A percentile compares a stretch with the other conserved stretches of the same genome.
Conservation (phyloP, 1,140 invertebrate species). For the Archivesica marissinica region DNA sequence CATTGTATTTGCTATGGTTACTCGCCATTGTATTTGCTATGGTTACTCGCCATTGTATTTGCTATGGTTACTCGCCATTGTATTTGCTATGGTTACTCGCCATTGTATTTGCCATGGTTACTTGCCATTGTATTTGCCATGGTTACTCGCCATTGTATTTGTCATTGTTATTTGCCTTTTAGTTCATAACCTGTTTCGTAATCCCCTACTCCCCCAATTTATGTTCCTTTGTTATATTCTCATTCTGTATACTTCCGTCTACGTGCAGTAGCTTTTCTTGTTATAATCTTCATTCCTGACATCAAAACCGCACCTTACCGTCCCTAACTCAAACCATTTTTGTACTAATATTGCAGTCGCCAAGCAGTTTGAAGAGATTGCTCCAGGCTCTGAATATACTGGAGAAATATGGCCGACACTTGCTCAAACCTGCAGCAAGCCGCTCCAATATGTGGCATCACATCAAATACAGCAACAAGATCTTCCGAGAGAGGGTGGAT, state of each 20-base stretch:
- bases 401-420: constrained; percentile 72
- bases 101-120: too few species aligned
- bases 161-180: too few species aligned
- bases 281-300: neutral
- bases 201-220: neutral
- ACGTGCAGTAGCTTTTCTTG: too few species aligned
- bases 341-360: constrained; percentile 52
- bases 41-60: too few species aligned
- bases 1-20: too few species aligned
- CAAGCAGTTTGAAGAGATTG: constrained; percentile 56
- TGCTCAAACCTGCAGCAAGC: constrained; percentile 61
- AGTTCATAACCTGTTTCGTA: too few species aligned
- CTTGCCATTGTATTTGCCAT: too few species aligned
- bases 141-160: too few species aligned
- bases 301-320: neutral
- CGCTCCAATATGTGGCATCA: constrained; percentile 68
- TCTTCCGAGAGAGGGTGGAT: constrained; percentile 68
- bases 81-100: too few species aligned
- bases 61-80: too few species aligned
- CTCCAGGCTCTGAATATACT: constrained; percentile 66
- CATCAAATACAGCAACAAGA: constrained; percentile 69
- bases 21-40: too few species aligned
- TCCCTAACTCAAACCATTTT: neutral
- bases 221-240: neutral
- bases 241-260: too few species aligned